These are phyloP conservation scores for Hydropsyche tenuis DNA, from an alignment of 1,140 invertebrate genomes.

Conservation along the genomic window DNA sequence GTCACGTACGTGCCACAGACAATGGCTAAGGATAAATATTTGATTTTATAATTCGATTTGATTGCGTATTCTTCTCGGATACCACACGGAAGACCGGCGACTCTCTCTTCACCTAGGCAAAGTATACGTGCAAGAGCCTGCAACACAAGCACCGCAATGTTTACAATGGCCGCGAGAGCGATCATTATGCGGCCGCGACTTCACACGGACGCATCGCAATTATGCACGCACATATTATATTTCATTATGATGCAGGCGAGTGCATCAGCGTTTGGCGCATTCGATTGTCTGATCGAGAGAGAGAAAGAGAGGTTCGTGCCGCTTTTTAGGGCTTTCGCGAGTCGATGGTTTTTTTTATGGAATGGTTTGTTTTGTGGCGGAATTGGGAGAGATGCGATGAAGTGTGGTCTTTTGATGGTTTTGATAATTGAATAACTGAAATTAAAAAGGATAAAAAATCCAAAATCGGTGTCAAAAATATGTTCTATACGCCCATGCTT, in stretches of 20 bases:
- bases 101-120: neutral
- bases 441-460: too few species aligned
- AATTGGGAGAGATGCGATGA: too few species aligned
- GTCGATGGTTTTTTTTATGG: too few species aligned
- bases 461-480: too few species aligned
- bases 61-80: neutral
- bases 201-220: constrained; percentile 7
- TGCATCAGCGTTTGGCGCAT: too few species aligned
- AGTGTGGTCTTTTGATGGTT: too few species aligned
- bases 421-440: too few species aligned
- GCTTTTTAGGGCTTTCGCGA: neutral
- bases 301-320: neutral
- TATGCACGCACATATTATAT: constrained; percentile 22
- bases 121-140: too few species aligned
- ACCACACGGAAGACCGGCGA: neutral
- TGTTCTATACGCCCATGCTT: too few species aligned
- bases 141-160: neutral
- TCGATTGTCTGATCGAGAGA: neutral
- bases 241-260: neutral
- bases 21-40: constrained; percentile 15
- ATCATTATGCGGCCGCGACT: neutral
- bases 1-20: neutral
- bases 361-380: too few species aligned
- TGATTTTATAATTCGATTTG: constrained; percentile 30
- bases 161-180: neutral